A percentile compares a stretch with the other conserved stretches of the same genome.
phyloP scores from a whole-genome alignment of 2,113 vertebrate species.

The Electrona antarctica region DNA sequence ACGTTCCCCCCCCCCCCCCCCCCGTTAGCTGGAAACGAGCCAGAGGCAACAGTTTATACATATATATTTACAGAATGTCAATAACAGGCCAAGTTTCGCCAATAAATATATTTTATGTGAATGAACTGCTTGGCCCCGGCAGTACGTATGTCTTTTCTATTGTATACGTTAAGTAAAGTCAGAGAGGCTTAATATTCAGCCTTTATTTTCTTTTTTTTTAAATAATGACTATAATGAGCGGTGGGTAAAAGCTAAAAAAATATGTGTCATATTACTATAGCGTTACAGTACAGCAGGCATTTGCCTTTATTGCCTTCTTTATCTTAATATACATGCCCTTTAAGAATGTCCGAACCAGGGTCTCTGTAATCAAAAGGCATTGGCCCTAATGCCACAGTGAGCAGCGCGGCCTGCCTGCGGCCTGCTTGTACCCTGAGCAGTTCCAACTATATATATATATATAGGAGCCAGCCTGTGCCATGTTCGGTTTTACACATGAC shows the following conservation, averaged over 20 bases:
- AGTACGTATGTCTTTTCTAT: not conserved
- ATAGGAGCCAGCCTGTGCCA: not conserved
- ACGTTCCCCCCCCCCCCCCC: not conserved
- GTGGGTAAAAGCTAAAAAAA: no score
- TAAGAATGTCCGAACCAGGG: not conserved
- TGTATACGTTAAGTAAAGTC: not conserved
- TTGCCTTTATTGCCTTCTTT: not conserved
- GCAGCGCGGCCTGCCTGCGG: not conserved
- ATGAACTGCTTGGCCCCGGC: not conserved
- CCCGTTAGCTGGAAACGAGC: slow-evolving; percentile 11
- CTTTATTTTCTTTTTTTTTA: no score
- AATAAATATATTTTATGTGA: slow-evolving; percentile 3
- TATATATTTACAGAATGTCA: slow-evolving; percentile 35
- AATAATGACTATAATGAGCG: no score
- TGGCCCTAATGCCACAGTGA: not conserved
- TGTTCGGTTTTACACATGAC: slow-evolving; percentile 3
- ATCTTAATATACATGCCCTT: not conserved
- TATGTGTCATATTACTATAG: no score
- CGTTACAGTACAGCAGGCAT: not conserved
- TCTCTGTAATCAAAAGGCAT: not conserved
- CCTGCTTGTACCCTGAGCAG: not conserved
- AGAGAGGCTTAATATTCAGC: not conserved
- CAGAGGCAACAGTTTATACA: slow-evolving; percentile 32
- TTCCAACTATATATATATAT: not conserved
- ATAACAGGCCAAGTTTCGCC: slow-evolving; percentile 26